Evolutionary conservation across 2,888 invertebrate species (phyloP), one percentile per base, ranked within the genome.

Genomic region (Campaea margaritaria): DNA sequence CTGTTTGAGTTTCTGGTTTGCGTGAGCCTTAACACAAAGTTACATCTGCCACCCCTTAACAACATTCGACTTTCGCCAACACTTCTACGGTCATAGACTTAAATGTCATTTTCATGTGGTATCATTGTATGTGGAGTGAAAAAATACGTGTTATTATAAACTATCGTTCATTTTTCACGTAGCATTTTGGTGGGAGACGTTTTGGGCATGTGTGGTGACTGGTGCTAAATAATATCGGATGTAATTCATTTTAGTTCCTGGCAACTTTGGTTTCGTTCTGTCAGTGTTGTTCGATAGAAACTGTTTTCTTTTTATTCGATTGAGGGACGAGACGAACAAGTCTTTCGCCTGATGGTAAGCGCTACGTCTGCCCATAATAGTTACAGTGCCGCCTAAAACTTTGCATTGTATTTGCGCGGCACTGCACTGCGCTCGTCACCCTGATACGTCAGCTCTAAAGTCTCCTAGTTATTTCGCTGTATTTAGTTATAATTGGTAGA

Each of bases 91-190:
- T 13, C 0, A 21, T 11, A 0, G 0, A 0, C 0, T 21, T 39
- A 50, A 4, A 9, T 16, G 4, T 51, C 16, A 59, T 13, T 51
- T 49, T 62, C 0, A 12, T 15, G 14, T 14, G 12, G 9, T 0
- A 7, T 7, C n/a, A 7, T 10, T 16, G 31, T 53, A 49, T 46
- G 12, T 0, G 4, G 14, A 27, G 16, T 44, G 12, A 43, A 43
- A 62, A 28, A 45, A 7, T 48, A 15, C 51, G 66, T 65, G 74
- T 62, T 46, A 58, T 56, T 63, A 58, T 62, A 73, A 75, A 78
- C 74, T 76, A 72, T 73, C 75, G 74, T 76, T 80, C 81, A 82
- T 83, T 81, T 82, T 81, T 83, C 82, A 75, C 72, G 70, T 74
- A 74, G 68, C 75, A 70, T 73, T 77, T 76, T 74, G 73, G 74